Evolutionary conservation across 2,113 vertebrate genomes (phyloP), one percentile per base, ranked within the genome.

Genomic region (Shinisaurus crocodilurus): DNA sequence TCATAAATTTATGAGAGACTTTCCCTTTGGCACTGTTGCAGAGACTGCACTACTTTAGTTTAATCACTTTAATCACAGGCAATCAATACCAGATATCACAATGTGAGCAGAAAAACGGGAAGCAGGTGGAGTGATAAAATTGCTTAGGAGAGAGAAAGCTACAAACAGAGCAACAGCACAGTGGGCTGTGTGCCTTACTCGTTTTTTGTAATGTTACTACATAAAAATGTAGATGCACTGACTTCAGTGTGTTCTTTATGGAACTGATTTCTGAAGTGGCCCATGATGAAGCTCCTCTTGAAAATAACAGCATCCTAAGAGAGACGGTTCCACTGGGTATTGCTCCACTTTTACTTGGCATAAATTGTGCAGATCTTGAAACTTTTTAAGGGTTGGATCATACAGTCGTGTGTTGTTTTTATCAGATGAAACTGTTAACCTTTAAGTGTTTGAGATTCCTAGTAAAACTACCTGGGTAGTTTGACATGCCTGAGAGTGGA

Each of bases 71-170:
- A 87, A 93, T 91, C 80, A 74, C 63, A 90, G 70, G n/a, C 65
- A 92, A 85, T 95, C 90, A 91, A 90, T 96, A 94, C n/a, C 45
- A 93, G 70, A n/a, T 93, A 83, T 54, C 25, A 69, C 54, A 83
- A 83, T 37, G 40, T 82, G 67, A 75, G 34, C 20, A 90, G 65
- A 93, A 94, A 93, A 86, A 43, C 20, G 50, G 79, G 54, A 48
- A 85, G 81, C n/a, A 87, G 88, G 60, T 90, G 85, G 94, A n/a
- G 67, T 89, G 92, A 1, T 83, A 65, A 90, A 82, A 88, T 32
- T 83, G 70, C 54, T 3, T 63, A 70, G 60, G 91, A 90, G 70
- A n/a, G 70, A 34, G 70, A n/a, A 27, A 83, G 3, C 32, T 91
- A 84, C 88, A 85, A 85, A 94, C 81, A 90, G 82, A 87, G 80